Percentiles rank a stretch among this genome's conserved stretches.
Evolutionary conservation across 2,113 vertebrate species (phyloP).

Genomic region (Antigone vipio): DNA sequence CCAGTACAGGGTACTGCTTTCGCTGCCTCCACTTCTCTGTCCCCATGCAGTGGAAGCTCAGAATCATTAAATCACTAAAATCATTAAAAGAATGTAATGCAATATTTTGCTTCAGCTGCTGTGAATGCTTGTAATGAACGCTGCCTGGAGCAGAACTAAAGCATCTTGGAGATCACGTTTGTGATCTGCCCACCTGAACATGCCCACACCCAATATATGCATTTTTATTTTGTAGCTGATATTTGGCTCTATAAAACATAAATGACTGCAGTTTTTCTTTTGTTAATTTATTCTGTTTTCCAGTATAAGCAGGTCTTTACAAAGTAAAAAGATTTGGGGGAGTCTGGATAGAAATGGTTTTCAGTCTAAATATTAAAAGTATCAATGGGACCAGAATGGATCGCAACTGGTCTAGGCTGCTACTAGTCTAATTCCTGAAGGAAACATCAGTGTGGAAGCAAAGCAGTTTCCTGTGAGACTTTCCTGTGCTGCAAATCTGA

Average conservation of each 20-base stretch:
- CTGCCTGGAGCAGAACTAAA: background rate
- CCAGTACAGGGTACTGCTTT: background rate
- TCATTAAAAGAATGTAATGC: background rate
- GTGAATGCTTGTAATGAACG: background rate
- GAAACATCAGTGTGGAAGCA: background rate
- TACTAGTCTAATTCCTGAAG: background rate
- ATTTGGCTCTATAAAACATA: background rate
- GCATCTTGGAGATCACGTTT: background rate
- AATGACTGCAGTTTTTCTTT: background rate
- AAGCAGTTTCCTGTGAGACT: background rate
- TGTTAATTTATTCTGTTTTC: background rate
- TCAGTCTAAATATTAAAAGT: background rate
- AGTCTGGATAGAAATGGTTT: background rate
- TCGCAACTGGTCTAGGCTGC: background rate
- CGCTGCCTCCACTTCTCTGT: background rate
- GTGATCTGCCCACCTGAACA: background rate
- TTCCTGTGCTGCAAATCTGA: background rate
- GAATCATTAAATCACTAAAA: background rate
- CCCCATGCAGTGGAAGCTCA: background rate
- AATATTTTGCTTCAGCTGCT: background rate
- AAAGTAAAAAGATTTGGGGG: background rate
- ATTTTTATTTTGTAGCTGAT: background rate
- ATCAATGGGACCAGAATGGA: background rate
- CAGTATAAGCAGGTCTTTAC: background rate
- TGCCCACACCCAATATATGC: background rate